Percentiles rank a stretch among this genome's conserved stretches.
These are phyloP conservation scores for Heliocidaris erythrogramma DNA, from an alignment of 35 echinoderm and acorn worm genomes.

Conservation along the genomic window DNA sequence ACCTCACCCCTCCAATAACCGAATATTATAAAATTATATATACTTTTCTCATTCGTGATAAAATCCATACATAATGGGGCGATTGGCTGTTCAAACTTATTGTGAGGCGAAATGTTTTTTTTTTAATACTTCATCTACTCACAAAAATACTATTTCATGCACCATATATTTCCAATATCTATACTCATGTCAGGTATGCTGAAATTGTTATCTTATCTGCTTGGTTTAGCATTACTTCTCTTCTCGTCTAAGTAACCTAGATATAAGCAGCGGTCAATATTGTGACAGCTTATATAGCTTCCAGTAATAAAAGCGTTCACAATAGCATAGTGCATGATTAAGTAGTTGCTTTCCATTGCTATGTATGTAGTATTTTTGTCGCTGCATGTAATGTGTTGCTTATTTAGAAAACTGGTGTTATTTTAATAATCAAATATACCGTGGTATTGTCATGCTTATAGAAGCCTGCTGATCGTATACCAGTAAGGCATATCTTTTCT, in stretches of 20 bases:
- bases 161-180: background rate
- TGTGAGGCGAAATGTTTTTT: background rate
- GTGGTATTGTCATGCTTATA: background rate
- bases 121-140: background rate
- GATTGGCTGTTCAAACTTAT: background rate
- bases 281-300: background rate
- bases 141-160: background rate
- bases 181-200: background rate
- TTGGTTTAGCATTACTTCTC: background rate
- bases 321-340: background rate
- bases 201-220: background rate
- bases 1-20: background rate
- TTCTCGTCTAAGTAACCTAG: background rate
- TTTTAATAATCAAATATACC: background rate
- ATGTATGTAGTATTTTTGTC: background rate
- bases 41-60: background rate
- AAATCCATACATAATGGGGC: background rate
- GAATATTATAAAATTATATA: background rate
- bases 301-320: no score
- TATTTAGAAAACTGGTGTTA: background rate
- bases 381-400: background rate
- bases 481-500: background rate
- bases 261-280: background rate
- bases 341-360: background rate
- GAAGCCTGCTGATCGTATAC: background rate